These are phyloP conservation scores for Hetaerina americana DNA, from an alignment of 1,140 invertebrate genomes.

Conservation along the genomic window DNA sequence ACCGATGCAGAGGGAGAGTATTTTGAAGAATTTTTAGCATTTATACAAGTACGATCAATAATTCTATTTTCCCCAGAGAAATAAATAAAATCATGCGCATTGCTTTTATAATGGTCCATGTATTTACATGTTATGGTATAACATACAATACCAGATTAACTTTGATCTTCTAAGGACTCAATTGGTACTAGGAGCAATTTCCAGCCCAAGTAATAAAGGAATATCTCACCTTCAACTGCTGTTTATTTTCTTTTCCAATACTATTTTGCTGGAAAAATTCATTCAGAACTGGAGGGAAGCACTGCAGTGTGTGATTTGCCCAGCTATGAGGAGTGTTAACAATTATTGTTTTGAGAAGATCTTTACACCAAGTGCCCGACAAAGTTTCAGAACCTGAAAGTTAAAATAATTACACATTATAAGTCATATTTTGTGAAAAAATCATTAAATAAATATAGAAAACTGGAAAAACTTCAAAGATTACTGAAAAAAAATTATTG, in stretches of 20 bases:
- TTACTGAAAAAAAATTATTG: too few species aligned
- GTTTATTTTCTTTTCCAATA: constrained; percentile 78
- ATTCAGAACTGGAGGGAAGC: constrained; percentile 75
- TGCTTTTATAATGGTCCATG: too few species aligned
- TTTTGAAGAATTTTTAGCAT: too few species aligned
- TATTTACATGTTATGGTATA: too few species aligned
- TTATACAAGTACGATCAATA: too few species aligned
- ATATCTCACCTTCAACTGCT: constrained; percentile 54
- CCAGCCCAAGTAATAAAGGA: too few species aligned
- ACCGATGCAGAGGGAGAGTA: too few species aligned
- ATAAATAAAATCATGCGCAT: too few species aligned
- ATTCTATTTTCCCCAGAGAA: too few species aligned
- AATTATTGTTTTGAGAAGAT: constrained; percentile 79
- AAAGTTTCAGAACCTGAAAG: constrained; percentile 38
- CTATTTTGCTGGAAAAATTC: constrained; percentile 79
- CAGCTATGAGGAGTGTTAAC: constrained; percentile 88
- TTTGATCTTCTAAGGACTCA: too few species aligned
- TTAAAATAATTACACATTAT: constrained; percentile 1
- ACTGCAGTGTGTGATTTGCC: constrained; percentile 82
- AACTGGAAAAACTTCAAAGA: constrained; percentile 1
- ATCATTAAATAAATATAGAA: constrained; percentile 12
- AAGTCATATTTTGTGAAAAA: too few species aligned
- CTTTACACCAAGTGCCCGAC: constrained; percentile 77
- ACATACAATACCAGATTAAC: constrained; percentile 5
- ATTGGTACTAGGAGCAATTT: too few species aligned